phyloP scores from a whole-genome alignment of 2,797 vertebrate genomes.

The Eulemur rubriventer region DNA sequence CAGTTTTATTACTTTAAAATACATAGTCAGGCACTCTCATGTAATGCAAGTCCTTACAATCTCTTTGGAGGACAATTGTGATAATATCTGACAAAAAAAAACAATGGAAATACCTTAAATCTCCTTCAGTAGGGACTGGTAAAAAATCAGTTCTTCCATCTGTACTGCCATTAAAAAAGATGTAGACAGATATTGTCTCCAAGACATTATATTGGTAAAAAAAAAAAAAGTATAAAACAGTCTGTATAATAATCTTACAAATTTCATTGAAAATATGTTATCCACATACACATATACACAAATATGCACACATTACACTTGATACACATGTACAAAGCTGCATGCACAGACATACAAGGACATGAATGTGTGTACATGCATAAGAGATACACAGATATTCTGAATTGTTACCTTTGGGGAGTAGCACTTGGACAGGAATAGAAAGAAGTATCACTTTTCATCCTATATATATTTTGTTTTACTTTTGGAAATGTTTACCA shows the following conservation, averaged over 20 bases:
- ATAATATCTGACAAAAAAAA: background rate
- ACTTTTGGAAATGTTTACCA: slow-evolving; percentile 32
- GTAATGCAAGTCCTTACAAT: background rate
- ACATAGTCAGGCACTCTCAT: background rate
- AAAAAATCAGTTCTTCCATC: background rate
- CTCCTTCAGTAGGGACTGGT: background rate
- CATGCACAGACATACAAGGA: background rate
- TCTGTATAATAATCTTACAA: background rate
- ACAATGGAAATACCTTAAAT: background rate
- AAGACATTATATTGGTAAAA: background rate
- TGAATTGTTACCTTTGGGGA: background rate
- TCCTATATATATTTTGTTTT: background rate
- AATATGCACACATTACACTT: background rate
- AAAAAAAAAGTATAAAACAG: background rate
- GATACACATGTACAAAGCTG: background rate
- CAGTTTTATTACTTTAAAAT: slow-evolving; percentile 32
- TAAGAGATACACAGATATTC: background rate
- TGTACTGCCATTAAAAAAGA: slow-evolving; percentile 8
- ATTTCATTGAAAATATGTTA: background rate
- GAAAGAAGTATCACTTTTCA: background rate
- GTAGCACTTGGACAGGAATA: background rate
- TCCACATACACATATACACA: background rate
- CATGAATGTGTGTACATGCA: background rate
- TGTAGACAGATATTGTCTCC: background rate
- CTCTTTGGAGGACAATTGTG: background rate